Evolutionary conservation across 2,113 vertebrate genomes (phyloP).

Genomic region (Melanostigma gelatinosum): DNA sequence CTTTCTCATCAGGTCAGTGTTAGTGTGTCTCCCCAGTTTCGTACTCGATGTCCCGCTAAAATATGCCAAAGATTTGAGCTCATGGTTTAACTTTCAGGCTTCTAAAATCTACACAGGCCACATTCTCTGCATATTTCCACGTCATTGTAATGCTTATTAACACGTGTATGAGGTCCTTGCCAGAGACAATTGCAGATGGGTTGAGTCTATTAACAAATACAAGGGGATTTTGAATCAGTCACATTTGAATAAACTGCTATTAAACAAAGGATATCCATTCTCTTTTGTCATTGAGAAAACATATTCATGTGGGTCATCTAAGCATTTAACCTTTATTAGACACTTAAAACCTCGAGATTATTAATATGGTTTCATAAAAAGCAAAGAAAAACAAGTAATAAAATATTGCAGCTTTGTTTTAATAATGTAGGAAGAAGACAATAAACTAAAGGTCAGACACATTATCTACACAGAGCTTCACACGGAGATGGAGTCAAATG

Average conservation of each 20-base stretch:
- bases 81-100: conserved; percentile 73
- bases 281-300: neutral
- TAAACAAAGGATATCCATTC: neutral
- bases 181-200: conserved; percentile 72
- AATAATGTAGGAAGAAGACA: neutral
- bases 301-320: neutral
- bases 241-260: conserved; percentile 25
- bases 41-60: conserved; percentile 53
- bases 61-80: conserved; percentile 50
- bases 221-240: conserved; percentile 27
- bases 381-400: neutral
- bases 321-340: neutral
- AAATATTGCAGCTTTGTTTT: neutral
- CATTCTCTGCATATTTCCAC: conserved; percentile 86
- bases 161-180: conserved; percentile 73
- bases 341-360: neutral
- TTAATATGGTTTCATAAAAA: neutral
- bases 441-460: neutral
- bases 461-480: neutral
- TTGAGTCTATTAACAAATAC: conserved; percentile 71
- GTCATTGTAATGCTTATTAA: conserved; percentile 83
- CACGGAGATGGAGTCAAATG: neutral
- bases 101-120: conserved; percentile 72
- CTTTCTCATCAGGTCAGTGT: conserved; percentile 55
- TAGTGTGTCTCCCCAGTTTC: conserved; percentile 36